phyloP scores from a whole-genome alignment of 23 tunicate genomes.

The Pegea sp. region DNA sequence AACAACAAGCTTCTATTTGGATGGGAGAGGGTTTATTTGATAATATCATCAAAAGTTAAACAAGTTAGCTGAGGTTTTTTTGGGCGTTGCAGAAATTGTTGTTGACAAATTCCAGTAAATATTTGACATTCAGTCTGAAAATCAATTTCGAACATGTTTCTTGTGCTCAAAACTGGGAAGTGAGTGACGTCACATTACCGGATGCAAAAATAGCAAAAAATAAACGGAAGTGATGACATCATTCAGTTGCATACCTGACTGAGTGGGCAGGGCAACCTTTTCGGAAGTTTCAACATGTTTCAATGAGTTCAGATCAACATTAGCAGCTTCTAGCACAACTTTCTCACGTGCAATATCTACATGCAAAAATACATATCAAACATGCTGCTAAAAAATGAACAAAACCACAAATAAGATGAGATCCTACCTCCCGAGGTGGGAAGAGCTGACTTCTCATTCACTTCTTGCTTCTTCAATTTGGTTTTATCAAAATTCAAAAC shows the following conservation, averaged over 20 bases:
- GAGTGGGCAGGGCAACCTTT: conserved; percentile 16
- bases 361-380: not conserved
- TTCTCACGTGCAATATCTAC: conserved; percentile 37
- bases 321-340: conserved; percentile 26
- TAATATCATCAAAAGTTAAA: no score
- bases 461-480: conserved; percentile 32
- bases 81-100: no score
- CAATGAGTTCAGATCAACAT: conserved; percentile 18
- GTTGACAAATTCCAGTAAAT: no score
- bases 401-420: not conserved
- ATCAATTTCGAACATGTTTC: no score
- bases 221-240: no score
- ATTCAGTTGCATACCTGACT: conserved; percentile 9
- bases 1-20: no score
- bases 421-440: conserved; percentile 24
- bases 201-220: no score
- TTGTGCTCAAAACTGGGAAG: no score
- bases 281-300: conserved; percentile 40
- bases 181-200: no score
- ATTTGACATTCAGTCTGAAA: no score
- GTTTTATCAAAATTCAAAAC: conserved; percentile 34
- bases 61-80: no score
- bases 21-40: no score
- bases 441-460: conserved; percentile 30
- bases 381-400: not conserved